Evolutionary conservation across 2,797 vertebrate species (phyloP), one percentile per base, ranked within the genome.

Genomic region (Danio kyathit): DNA sequence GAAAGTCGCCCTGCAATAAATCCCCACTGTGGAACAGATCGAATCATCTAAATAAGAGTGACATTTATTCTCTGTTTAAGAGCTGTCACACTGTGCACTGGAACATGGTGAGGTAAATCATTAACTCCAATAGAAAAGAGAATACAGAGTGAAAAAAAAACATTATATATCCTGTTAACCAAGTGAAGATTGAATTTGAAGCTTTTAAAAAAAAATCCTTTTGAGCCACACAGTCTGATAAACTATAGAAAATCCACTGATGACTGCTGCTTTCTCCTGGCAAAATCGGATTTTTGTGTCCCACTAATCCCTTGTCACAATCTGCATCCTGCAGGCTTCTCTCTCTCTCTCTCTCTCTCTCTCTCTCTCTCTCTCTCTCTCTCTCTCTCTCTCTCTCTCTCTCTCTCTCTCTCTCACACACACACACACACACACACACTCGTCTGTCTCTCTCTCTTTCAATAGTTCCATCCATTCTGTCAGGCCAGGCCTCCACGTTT

Each of bases 231-330:
- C 75, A 93, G 92, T 92, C 92, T 96, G 94, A 95, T 96, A 94
- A 95, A 95, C 93, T 92, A 94, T 89, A 92, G 94, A 93, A 96
- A 96, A 95, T 95, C 95, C 95, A 95, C 92, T 91, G 88, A 92
- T 94, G 94, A 94, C 89, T 91, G 94, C 92, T 91, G 96, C 93
- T 94, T 96, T 95, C 94, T 94, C 95, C 90, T 88, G 89, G 93
- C 93, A 94, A 97, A 97, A 97, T 96, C 96, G 92, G 95, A 97
- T 98, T 96, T 96, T 92, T 95, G 93, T 92, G 92, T 94, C 93
- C 92, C 93, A 88, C 94, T 98, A 98, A 98, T 98, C 97, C 95
- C 94, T 73, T 12, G 91, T 93, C 93, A 94, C 95, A 97, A 96
- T 98, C 97, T 96, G 96, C 94, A 95, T 94, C 94, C 94, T 93